A percentile compares a stretch with the other conserved stretches of the same genome.
Evolutionary conservation across 2,888 invertebrate genomes (phyloP).

Genomic region (Netelia inedita): DNA sequence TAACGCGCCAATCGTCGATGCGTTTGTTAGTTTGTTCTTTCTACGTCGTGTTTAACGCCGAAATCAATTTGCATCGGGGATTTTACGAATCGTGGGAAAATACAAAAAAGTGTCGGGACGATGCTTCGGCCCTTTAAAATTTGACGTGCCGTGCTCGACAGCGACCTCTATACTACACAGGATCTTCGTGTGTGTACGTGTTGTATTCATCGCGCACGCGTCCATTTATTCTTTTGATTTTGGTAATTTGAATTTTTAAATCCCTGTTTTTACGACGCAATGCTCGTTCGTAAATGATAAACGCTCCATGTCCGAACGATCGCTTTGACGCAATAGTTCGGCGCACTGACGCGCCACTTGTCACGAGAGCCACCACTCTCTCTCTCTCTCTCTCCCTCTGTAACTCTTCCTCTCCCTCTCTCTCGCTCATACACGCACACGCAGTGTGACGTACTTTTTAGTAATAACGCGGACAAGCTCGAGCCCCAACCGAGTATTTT

Average conservation of each 20-base stretch:
- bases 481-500: conserved; percentile 9
- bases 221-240: not conserved
- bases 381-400: not conserved
- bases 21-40: not conserved
- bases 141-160: not conserved
- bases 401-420: not conserved
- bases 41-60: not conserved
- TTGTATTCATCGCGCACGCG: not conserved
- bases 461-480: conserved; percentile 4
- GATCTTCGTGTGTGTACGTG: conserved; percentile 20
- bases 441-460: not conserved
- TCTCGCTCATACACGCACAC: not conserved
- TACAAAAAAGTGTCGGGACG: conserved; percentile 32
- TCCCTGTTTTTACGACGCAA: conserved; percentile 23
- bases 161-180: conserved; percentile 4
- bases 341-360: conserved; percentile 64
- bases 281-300: conserved; percentile 46
- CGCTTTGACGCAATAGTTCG: conserved; percentile 65
- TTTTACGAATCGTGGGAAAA: not conserved
- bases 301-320: conserved; percentile 11
- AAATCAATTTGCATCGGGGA: not conserved
- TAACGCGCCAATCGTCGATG: not conserved
- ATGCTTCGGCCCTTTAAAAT: conserved; percentile 57
- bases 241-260: not conserved
- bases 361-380: conserved; percentile 42